phyloP scores from a whole-genome alignment of 2,113 vertebrate species.

The Gorsachius goisagi region DNA sequence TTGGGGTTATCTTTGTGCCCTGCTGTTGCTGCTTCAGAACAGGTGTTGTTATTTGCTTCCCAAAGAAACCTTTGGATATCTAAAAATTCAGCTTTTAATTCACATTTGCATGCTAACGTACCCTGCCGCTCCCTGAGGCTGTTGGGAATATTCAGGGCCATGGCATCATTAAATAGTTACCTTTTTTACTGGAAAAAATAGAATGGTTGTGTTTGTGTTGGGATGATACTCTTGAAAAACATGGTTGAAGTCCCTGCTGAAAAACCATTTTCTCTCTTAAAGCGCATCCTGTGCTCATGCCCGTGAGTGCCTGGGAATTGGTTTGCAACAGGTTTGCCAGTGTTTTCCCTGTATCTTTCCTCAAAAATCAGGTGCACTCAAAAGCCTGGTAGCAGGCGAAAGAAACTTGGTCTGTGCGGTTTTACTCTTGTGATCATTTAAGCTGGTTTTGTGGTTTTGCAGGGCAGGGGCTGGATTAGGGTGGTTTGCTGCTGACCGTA shows the following conservation, averaged over 20 bases:
- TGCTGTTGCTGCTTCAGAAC: neutral
- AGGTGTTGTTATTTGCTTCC: neutral
- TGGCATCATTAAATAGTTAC: neutral
- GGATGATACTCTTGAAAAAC: neutral
- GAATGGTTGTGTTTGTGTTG: neutral
- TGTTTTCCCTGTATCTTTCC: neutral
- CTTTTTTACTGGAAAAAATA: neutral
- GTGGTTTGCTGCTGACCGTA: neutral
- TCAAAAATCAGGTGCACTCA: neutral
- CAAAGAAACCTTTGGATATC: no score
- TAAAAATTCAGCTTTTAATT: neutral
- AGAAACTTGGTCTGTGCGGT: neutral
- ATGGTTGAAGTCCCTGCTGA: neutral
- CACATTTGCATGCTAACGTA: neutral
- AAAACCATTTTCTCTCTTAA: neutral
- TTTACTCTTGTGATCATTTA: neutral
- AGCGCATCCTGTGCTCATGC: rapidly evolving
- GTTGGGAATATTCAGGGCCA: neutral
- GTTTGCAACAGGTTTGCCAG: neutral
- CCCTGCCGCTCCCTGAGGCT: neutral
- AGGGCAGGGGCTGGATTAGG: neutral
- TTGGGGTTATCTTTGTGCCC: no score
- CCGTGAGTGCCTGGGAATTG: rapidly evolving
- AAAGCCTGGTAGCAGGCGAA: neutral
- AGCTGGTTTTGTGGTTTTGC: neutral